Evolutionary conservation across 2,888 invertebrate species (phyloP), one percentile per base, ranked within the genome.

Genomic region (Epiblema foenella): DNA sequence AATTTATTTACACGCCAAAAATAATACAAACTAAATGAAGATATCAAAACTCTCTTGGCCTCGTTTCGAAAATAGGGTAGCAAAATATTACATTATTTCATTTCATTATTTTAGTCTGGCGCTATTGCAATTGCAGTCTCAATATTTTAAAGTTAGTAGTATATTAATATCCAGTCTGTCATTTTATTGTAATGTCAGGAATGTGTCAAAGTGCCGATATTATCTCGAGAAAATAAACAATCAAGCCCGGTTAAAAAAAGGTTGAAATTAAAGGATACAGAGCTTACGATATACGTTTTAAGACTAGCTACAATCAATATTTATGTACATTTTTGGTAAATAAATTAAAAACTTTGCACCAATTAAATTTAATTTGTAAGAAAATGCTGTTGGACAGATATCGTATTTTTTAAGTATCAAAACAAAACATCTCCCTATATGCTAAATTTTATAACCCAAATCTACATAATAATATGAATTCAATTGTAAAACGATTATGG

Each of bases 251-350:
- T 59, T 42, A 15, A 54, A 60, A 5, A 37, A 46, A 20, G 39
- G 10, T 18, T 51, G 60, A 58, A 63, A 64, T 39, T 18, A 58
- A 63, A 66, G 69, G 39, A 49, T 58, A 33, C 42, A 69, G 15
- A 64, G 52, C 54, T 67, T 71, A 71, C n/a, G 67, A 62, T 67
- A 56, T 54, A 52, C 1, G 74, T 75, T 75, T 74, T 76, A 79
- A 78, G 83, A 87, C 88, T 88, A 88, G 86, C 78, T 85, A 83
- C 80, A 81, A 80, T 76, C 78, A 80, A 80, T 81, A 77, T 83
- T 79, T 88, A 88, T 88, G 81, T 88, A 89, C 85, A 88, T 85
- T 87, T 88, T 89, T 89, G 89, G 89, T 88, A 86, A 85, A 79
- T 73, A 67, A 72, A 74, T 64, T 3, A 73, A 68, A 76, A 77